Evolutionary conservation across 1,140 invertebrate species (phyloP), one percentile per base, ranked within the genome.

Genomic region (Drosophila rhopaloa): DNA sequence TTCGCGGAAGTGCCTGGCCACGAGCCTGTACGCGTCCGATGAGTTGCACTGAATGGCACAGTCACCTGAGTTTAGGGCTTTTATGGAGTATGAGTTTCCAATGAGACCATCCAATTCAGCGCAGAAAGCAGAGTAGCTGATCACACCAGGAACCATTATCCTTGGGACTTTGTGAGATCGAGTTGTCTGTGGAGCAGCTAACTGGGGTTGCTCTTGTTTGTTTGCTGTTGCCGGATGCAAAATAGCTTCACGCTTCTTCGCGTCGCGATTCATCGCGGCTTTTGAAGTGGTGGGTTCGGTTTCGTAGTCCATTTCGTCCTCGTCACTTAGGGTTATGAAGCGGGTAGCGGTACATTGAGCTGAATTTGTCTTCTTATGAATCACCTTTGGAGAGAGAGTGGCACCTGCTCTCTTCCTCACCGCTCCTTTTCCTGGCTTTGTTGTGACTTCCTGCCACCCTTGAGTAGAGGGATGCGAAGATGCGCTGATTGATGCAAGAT

Each of bases 81-180:
- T 40, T 4, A 54, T 40, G 37, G 37, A 16, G 29, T 54, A 54
- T 2, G 2, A 1, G 51, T 40, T 7, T 40, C 53, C 11, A 8
- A n/a, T 40, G 2, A 54, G 37, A 27, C 11, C 53, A 27, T 40
- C 37, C n/a, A 56, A 24, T 9, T 56, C 24, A 7, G n/a, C 43
- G 54, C 54, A 29, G 24, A 56, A 56, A 43, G 38, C 54, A 29
- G 54, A 43, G 38, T 2, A 56, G 54, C 13, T 41, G 53, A 55
- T 37, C 19, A 55, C 19, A 40, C 53, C 37, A 19, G 53, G 13
- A 55, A 55, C 37, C 53, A 55, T 55, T 9, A 27, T 54, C 51
- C 51, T 40, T 38, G 51, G 37, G 14, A 40, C 37, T 16, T 40
- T 54, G 53, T 37, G 53, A n/a, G 19, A 24, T 55, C 53, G 53